A percentile compares a stretch with the other conserved stretches of the same genome.
Evolutionary conservation across 2,113 vertebrate genomes (phyloP).

Genomic region (Tetrax tetrax): DNA sequence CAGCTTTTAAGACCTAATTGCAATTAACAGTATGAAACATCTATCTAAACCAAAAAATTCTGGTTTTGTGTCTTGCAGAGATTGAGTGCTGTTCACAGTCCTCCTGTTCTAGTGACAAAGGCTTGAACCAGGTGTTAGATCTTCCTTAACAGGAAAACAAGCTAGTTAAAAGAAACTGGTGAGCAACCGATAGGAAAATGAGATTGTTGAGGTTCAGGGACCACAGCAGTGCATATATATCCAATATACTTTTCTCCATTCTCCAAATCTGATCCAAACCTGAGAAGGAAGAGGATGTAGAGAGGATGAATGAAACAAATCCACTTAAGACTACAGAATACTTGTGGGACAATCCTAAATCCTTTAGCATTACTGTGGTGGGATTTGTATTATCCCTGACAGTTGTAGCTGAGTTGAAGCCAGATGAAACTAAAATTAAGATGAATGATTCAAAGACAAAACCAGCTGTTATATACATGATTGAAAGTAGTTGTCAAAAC

Average conservation of each 20-base stretch:
- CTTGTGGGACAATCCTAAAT: neutral
- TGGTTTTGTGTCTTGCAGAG: neutral
- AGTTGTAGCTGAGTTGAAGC: constrained; percentile 10
- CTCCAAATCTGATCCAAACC: neutral
- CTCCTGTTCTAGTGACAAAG: neutral
- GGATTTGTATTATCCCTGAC: constrained; percentile 12
- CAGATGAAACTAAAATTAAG: constrained; percentile 47
- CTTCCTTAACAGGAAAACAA: neutral
- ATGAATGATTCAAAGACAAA: neutral
- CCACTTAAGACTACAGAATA: neutral
- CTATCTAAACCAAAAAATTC: neutral
- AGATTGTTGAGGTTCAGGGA: neutral
- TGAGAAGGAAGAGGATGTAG: neutral
- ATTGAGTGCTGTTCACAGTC: neutral
- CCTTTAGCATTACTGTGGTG: neutral
- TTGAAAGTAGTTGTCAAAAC: neutral
- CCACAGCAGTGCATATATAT: neutral
- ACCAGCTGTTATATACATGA: neutral
- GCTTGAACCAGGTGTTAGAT: neutral
- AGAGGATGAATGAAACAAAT: constrained; percentile 40
- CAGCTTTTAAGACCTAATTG: neutral
- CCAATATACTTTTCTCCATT: neutral
- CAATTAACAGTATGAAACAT: neutral
- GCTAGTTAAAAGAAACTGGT: neutral
- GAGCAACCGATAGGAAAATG: neutral